Base-by-base conservation (phyloP, 2,888 invertebrate species). In the Hartigia nigra region DNA sequence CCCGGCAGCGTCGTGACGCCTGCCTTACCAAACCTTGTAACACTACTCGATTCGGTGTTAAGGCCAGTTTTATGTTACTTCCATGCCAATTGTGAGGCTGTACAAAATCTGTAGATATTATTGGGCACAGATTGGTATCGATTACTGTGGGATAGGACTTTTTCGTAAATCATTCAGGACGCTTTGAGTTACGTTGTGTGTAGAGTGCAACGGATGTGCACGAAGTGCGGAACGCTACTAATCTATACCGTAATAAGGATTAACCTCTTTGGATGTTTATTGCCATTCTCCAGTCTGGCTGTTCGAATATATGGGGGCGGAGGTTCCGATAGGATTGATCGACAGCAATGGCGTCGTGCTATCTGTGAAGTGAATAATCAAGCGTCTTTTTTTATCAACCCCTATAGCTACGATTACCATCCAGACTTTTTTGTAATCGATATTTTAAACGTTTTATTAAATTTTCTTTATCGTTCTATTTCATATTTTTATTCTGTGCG, bases 31-130 rank as follows among this genome's bases (percentile, higher is more conserved):
- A 34, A 34, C 72, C 31, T 72, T 72, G 72, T 34, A 31, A 82
- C 79, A 82, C 84, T 80, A 81, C 78, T 81, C 23, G 72, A 72
- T 72, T 72, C 72, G 31, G 34, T 14, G 72, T 34, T 55, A 23
- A 55, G 23, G 55, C 55, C 23, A 23, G 55, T 55, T 55, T 55
- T 23, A 55, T 23, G 23, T 23, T 55, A 55, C 55, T 55, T 55
- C 23, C 23, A 55, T 9, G 55, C 23, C 23, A 55, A 2, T 55
- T 5, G 55, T 23, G 55, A 23, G 55, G 9, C 55, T 23, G 55
- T 55, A 55, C 55, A 9, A 55, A 55, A 55, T 55, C 55, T 55
- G 55, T 55, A 55, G 55, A 55, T 39, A 23, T 23, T 55, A 55
- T 55, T 55, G 55, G 55, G 55, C 55, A 55, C 55, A 55, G 55